A percentile compares a stretch with the other conserved stretches of the same genome.
These are phyloP conservation scores for Gadopsis bispinosus DNA, from an alignment of 2,797 vertebrate species.

Conservation along the genomic window DNA sequence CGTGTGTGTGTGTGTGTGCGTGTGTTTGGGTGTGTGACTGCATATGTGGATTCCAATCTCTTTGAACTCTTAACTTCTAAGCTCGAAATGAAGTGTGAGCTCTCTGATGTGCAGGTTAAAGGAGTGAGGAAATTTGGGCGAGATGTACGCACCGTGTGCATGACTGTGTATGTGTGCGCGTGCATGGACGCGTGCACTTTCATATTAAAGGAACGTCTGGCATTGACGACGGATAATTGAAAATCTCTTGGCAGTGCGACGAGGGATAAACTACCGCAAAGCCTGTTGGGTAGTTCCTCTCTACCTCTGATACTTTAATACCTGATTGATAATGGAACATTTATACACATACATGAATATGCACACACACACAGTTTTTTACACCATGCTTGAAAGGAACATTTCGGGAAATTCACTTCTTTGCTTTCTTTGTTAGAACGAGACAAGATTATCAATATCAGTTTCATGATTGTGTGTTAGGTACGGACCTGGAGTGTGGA, in stretches of 20 bases:
- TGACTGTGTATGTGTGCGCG: neutral
- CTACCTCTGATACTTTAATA: conserved; percentile 30
- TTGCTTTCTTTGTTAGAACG: neutral
- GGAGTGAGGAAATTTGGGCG: conserved; percentile 35
- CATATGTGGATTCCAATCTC: conserved; percentile 70
- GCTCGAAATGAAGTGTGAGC: conserved; percentile 59
- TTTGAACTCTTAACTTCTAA: conserved; percentile 73
- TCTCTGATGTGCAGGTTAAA: conserved; percentile 62
- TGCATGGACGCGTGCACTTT: neutral
- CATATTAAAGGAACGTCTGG: conserved; percentile 23
- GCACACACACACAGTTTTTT: neutral
- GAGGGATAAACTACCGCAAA: conserved; percentile 30
- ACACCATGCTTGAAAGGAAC: neutral
- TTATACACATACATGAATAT: neutral
- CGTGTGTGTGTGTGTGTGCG: conserved; percentile 39
- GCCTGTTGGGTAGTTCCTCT: conserved; percentile 31
- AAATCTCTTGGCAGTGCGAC: conserved; percentile 38
- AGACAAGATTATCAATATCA: conserved; percentile 7
- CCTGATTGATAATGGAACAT: neutral
- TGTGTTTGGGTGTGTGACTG: conserved; percentile 52
- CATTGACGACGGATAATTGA: conserved; percentile 40
- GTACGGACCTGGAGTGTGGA: neutral
- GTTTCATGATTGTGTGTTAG: neutral
- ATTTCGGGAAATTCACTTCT: neutral
- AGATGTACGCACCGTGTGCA: conserved; percentile 18